Evolutionary conservation across 2,888 invertebrate species (phyloP).

Genomic region (Trissoscelio sp.): DNA sequence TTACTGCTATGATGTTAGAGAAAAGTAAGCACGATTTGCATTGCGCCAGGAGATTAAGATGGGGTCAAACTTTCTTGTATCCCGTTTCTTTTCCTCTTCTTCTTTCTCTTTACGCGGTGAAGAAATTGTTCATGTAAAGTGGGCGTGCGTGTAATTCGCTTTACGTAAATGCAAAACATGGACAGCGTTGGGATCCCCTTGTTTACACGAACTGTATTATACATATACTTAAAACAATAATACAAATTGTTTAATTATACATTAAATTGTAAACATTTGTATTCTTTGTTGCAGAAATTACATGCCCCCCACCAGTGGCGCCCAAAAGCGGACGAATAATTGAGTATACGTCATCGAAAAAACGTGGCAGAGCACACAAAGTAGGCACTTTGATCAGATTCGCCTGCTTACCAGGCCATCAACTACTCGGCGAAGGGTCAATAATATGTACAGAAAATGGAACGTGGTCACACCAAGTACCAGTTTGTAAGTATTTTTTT

Average conservation of each 20-base stretch:
- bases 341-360: conserved; percentile 82
- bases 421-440: conserved; percentile 90
- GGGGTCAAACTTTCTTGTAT: conserved; percentile 58
- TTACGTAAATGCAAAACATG: conserved; percentile 25
- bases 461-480: conserved; percentile 94
- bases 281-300: conserved; percentile 88
- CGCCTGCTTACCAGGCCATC: conserved; percentile 88
- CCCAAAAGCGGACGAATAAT: conserved; percentile 89
- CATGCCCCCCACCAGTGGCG: conserved; percentile 90
- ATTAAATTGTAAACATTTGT: too few relatives aligned
- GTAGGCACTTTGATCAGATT: conserved; percentile 93
- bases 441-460: conserved; percentile 95
- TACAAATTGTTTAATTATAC: too few relatives aligned
- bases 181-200: too few relatives aligned
- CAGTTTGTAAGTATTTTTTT: conserved; percentile 87
- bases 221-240: too few relatives aligned
- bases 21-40: conserved; percentile 64
- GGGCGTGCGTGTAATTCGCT: conserved; percentile 10
- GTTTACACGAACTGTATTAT: too few relatives aligned
- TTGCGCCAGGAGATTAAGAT: conserved; percentile 49
- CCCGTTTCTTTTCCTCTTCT: conserved; percentile 15
- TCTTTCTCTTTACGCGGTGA: conserved; percentile 11
- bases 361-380: conserved; percentile 86
- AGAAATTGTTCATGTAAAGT: conserved; percentile 52
- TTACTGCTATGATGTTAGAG: conserved; percentile 52